Base-by-base conservation (phyloP, 2,113 vertebrate genomes). In the Leucopsar rothschildi region DNA sequence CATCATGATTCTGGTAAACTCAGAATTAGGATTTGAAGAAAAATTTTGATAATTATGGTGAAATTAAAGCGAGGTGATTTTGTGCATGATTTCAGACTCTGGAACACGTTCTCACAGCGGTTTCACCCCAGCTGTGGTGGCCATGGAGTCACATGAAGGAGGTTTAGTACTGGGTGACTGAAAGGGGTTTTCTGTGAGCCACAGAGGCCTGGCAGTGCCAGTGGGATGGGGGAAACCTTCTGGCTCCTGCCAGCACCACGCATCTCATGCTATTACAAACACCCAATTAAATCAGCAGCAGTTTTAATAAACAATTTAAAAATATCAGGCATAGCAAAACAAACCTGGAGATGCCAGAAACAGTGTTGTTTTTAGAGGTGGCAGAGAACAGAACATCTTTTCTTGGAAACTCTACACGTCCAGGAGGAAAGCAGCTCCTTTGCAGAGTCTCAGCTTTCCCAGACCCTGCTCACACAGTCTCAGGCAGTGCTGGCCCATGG, bases 251-350 rank as follows among this genome's bases (percentile, higher is more conserved):
- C 82, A 78, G 33, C 4, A 11, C 76, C 79, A 86, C 80, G 53
- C 76, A 37, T 16, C 92, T 93, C 52, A 11, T 23, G 44, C 60
- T 88, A 28, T 60, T 64, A 33, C 86, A 92, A 92, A 88, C 88
- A 82, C 50, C 68, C 76, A 71, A 44, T 85, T 90, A 93, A 96
- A 86, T 42, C 64, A 75, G 69, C 86, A 19, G 60, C 39, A 53
- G 68, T 56, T 91, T 86, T 93, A 90, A 90, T 86, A 96, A 95
- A 86, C 95, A 94, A 95, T 63, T 95, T 86, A 75, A 96, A 97
- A 97, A 96, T 96, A 93, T 90, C 96, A 61, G 76, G 52, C 0
- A 5, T 24, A 83, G 76, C 92, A 81, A 92, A 96, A 79, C 72
- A 94, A 96, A 90, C 88, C 50, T 4, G 44, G 92, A 64, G 72